Conservation (phyloP, 2,888 invertebrate species). For the Andrena bucephala region DNA sequence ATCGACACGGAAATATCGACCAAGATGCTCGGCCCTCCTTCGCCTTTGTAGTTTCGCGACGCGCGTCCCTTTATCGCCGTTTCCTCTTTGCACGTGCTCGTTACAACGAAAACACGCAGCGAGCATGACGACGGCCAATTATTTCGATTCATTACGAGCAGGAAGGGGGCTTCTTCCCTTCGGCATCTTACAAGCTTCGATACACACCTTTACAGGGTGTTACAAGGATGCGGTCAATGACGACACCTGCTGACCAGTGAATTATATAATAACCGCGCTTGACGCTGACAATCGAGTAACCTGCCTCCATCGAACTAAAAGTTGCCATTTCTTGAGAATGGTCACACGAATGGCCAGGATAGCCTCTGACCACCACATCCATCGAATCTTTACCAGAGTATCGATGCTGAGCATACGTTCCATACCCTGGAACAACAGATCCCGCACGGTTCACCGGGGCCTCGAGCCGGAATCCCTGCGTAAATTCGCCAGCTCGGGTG, state of each 20-base stretch:
- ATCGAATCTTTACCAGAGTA: too few relatives aligned
- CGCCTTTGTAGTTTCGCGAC: slow-evolving; percentile 28
- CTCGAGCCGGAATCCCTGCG: too few relatives aligned
- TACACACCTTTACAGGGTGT: background rate
- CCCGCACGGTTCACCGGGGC: too few relatives aligned
- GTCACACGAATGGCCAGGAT: too few relatives aligned
- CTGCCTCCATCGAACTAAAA: too few relatives aligned
- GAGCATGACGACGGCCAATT: slow-evolving; percentile 75
- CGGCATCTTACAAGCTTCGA: slow-evolving; percentile 48
- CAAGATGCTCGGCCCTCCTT: background rate
- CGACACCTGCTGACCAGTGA: background rate
- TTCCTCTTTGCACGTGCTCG: slow-evolving; percentile 70
- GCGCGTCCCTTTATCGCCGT: slow-evolving; percentile 48
- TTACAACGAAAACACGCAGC: slow-evolving; percentile 56
- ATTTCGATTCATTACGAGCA: slow-evolving; percentile 80
- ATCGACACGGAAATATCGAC: background rate
- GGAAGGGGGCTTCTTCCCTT: slow-evolving; percentile 81
- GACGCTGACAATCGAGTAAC: too few relatives aligned
- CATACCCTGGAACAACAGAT: too few relatives aligned
- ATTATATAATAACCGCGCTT: too few relatives aligned
- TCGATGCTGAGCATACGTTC: too few relatives aligned
- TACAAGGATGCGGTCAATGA: background rate
- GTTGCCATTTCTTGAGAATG: too few relatives aligned
- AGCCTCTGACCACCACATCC: too few relatives aligned
- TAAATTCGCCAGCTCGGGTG: too few relatives aligned